phyloP scores from a whole-genome alignment of 2,888 invertebrate genomes.

The Alloplasta piceator region DNA sequence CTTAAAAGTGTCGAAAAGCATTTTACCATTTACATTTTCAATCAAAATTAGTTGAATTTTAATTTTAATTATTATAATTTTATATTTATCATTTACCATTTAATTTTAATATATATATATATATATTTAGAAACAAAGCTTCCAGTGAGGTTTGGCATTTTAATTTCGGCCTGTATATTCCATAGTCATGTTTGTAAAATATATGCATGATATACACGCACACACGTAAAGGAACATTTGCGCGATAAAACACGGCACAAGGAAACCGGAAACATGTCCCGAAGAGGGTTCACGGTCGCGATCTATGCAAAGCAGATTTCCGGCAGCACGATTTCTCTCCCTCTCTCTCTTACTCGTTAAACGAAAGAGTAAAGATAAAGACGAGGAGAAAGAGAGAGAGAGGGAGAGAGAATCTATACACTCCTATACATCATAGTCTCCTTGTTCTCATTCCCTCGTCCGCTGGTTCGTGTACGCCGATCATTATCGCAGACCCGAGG shows the following conservation, averaged over 20 bases:
- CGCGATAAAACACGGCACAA: conserved; percentile 35
- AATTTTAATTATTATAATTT: too few species aligned
- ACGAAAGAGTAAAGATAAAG: conserved; percentile 20
- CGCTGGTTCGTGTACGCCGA: conserved; percentile 36
- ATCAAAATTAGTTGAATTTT: too few species aligned
- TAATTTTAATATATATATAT: too few species aligned
- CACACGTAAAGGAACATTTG: neutral
- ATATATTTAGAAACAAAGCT: too few species aligned
- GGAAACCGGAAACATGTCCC: conserved; percentile 56
- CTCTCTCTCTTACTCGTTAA: conserved; percentile 21
- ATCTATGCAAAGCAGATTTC: conserved; percentile 70
- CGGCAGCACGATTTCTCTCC: conserved; percentile 58
- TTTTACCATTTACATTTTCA: too few species aligned
- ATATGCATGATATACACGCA: conserved; percentile 1
- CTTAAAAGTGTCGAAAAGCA: too few species aligned
- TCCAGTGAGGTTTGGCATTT: too few species aligned
- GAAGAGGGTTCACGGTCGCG: conserved; percentile 70
- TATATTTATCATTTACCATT: too few species aligned
- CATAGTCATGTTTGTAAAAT: neutral
- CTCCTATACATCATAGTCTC: conserved; percentile 31
- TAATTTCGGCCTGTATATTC: too few species aligned
- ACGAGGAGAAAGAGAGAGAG: neutral
- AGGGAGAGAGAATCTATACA: conserved; percentile 24
- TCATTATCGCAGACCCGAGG: conserved; percentile 36
- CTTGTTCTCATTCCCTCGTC: conserved; percentile 31